phyloP scores from a whole-genome alignment of 2,797 vertebrate species.

The Mus minutoides region DNA sequence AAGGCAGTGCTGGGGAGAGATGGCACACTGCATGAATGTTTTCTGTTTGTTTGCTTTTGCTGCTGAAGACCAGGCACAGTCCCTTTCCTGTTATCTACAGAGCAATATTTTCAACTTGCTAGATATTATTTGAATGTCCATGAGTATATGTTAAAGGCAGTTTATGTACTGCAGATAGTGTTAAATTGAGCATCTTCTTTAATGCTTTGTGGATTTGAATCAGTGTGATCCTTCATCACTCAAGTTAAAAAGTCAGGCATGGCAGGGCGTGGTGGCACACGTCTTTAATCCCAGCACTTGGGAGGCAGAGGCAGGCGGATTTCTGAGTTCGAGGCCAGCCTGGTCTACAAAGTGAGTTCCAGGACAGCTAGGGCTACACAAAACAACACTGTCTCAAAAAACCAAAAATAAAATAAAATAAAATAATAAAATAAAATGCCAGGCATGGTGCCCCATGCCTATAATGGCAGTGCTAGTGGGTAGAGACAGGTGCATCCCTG shows the following conservation, averaged over 20 bases:
- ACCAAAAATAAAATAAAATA: too few species aligned
- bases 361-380: too few species aligned
- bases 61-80: neutral
- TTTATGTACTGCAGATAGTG: slow-evolving; percentile 18
- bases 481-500: neutral
- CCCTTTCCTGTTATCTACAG: neutral
- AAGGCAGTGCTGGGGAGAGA: neutral
- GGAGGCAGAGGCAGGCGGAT: too few species aligned
- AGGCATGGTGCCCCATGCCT: neutral
- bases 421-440: too few species aligned
- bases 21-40: neutral
- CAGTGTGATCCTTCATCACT: neutral
- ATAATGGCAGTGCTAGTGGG: neutral
- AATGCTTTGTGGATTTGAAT: neutral
- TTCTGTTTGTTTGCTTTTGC: neutral
- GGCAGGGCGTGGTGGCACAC: too few species aligned
- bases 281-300: too few species aligned
- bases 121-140: neutral
- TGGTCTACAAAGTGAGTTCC: too few species aligned
- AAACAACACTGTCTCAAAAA: too few species aligned
- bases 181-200: slow-evolving; percentile 14
- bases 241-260: neutral
- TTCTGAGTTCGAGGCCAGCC: too few species aligned
- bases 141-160: slow-evolving; percentile 5
- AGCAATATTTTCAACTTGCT: neutral